phyloP scores from a whole-genome alignment of 2,113 vertebrate species.

The Poecilia latipinna region DNA sequence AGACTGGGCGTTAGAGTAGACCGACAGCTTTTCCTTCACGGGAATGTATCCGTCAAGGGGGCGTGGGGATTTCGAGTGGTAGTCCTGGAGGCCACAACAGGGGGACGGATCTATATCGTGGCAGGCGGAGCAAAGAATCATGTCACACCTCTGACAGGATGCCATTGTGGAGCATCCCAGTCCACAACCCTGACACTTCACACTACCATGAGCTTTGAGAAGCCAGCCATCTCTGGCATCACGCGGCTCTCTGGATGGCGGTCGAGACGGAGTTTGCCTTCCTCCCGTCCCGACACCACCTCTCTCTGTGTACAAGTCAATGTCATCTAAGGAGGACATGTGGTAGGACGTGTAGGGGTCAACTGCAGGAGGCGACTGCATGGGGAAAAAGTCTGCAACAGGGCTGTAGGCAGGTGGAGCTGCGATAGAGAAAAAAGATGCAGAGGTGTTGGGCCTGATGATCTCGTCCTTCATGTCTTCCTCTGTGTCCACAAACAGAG shows the following conservation, averaged over 20 bases:
- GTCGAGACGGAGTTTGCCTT: slow-evolving; percentile 77
- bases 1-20: slow-evolving; percentile 83
- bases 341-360: slow-evolving; percentile 86
- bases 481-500: slow-evolving; percentile 83
- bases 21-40: slow-evolving; percentile 82
- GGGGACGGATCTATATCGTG: slow-evolving; percentile 79
- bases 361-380: slow-evolving; percentile 81
- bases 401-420: slow-evolving; percentile 86
- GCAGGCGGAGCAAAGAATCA: slow-evolving; percentile 81
- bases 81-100: slow-evolving; percentile 82
- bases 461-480: slow-evolving; percentile 94
- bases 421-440: slow-evolving; percentile 87
- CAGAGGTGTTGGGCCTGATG: slow-evolving; percentile 85
- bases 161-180: slow-evolving; percentile 83
- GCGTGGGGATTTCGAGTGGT: slow-evolving; percentile 76
- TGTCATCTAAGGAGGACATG: slow-evolving; percentile 91
- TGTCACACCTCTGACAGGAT: slow-evolving; percentile 92
- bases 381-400: slow-evolving; percentile 85
- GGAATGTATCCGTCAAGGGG: slow-evolving; percentile 81
- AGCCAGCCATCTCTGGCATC: slow-evolving; percentile 82
- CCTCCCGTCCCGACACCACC: slow-evolving; percentile 75
- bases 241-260: slow-evolving; percentile 78
- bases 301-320: slow-evolving; percentile 93
- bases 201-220: slow-evolving; percentile 85
- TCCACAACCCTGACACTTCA: slow-evolving; percentile 94